Evolutionary conservation across 2,797 vertebrate genomes (phyloP).

Genomic region (Phrynocephalus forsythii): DNA sequence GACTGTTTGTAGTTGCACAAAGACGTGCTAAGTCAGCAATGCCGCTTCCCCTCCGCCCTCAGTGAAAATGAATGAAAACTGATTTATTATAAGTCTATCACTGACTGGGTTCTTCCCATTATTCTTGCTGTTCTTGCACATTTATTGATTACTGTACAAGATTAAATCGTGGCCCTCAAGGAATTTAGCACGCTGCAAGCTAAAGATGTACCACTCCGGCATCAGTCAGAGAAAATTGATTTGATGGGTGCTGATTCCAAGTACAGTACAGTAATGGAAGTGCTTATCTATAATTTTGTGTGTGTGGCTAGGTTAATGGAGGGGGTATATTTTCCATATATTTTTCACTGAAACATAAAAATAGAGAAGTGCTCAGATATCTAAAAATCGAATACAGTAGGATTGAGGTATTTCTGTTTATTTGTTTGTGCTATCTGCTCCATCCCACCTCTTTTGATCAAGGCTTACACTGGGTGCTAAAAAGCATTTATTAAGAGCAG

Average conservation of each 20-base stretch:
- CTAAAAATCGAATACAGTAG: neutral
- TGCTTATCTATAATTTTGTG: neutral
- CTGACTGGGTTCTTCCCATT: neutral
- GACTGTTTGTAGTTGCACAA: too few species aligned
- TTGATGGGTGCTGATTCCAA: conserved; percentile 12
- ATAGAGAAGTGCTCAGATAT: neutral
- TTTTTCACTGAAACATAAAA: neutral
- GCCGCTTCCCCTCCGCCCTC: too few species aligned
- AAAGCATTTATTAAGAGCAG: too few species aligned
- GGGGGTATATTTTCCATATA: neutral
- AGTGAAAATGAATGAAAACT: neutral
- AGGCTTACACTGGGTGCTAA: neutral
- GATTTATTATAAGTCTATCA: neutral
- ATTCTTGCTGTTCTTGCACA: neutral
- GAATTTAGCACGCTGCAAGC: conserved; percentile 2
- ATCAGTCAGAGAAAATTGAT: conserved; percentile 21
- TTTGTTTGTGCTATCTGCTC: neutral
- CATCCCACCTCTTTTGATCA: neutral
- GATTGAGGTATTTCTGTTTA: neutral
- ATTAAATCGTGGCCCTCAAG: conserved; percentile 30
- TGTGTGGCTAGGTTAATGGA: neutral
- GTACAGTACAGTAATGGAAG: neutral
- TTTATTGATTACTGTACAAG: conserved; percentile 21
- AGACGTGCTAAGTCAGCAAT: neutral
- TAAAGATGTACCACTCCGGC: neutral